Conservation (phyloP, 1,140 invertebrate species). For the Ceratosolen fusciceps region DNA sequence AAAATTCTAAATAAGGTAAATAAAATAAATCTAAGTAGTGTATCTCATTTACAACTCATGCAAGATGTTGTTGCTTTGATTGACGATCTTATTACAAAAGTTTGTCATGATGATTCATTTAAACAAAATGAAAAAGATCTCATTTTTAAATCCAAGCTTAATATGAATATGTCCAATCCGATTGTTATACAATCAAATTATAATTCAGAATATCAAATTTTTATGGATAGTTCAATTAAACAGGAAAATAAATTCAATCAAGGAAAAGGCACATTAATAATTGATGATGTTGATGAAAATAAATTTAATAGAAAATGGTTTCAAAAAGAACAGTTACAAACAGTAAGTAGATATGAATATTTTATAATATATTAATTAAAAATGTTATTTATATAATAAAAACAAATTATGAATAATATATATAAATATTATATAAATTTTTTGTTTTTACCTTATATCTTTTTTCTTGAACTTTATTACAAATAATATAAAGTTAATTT, state of each 20-base stretch:
- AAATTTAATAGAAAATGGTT: neutral
- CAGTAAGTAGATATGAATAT: too few relatives aligned
- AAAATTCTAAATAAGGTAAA: conserved; percentile 51
- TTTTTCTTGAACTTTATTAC: too few relatives aligned
- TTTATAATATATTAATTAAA: too few relatives aligned
- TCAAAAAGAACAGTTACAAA: neutral
- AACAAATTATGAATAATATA: too few relatives aligned
- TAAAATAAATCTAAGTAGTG: conserved; percentile 60
- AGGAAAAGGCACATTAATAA: neutral
- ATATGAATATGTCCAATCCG: neutral
- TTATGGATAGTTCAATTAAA: neutral
- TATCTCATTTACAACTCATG: conserved; percentile 68
- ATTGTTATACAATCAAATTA: neutral
- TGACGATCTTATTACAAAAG: conserved; percentile 67
- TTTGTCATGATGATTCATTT: conserved; percentile 59
- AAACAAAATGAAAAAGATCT: neutral
- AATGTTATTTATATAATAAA: too few relatives aligned
- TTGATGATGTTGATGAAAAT: neutral
- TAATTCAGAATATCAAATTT: neutral
- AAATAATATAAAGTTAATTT: too few relatives aligned
- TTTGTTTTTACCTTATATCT: too few relatives aligned
- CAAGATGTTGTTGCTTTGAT: conserved; percentile 68
- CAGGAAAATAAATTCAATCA: neutral
- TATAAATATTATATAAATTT: too few relatives aligned
- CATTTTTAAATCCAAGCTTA: neutral